Evolutionary conservation across 2,888 invertebrate genomes (phyloP).

Genomic region (Anoncus sp.): DNA sequence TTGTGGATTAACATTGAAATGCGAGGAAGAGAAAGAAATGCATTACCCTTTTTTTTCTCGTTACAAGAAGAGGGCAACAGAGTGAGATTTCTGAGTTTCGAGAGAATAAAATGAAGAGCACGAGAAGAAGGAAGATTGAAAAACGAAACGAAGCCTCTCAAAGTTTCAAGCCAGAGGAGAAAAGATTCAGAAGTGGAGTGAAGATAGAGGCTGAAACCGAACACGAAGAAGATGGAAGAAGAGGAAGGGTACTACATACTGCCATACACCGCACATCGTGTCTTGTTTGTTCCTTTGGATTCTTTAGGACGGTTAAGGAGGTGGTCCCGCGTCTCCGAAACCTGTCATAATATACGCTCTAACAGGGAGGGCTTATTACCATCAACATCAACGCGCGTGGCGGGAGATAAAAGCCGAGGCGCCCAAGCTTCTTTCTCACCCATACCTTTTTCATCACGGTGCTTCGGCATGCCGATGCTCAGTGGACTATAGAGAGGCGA

Average conservation of each 20-base stretch:
- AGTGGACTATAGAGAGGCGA: conserved; percentile 43
- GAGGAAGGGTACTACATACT: conserved; percentile 17
- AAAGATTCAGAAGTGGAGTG: conserved; percentile 45
- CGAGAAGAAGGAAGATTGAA: conserved; percentile 24
- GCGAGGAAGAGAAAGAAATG: conserved; percentile 14
- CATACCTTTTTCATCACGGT: conserved; percentile 36
- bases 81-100: conserved; percentile 39
- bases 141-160: conserved; percentile 10
- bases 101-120: conserved; percentile 34
- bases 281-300: conserved; percentile 58
- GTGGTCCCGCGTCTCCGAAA: conserved; percentile 61
- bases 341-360: conserved; percentile 72
- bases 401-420: conserved; percentile 63
- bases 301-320: conserved; percentile 61
- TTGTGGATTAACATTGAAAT: conserved; percentile 38
- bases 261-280: conserved; percentile 29
- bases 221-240: not conserved
- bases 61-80: conserved; percentile 18
- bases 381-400: conserved; percentile 67
- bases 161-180: conserved; percentile 34
- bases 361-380: conserved; percentile 73
- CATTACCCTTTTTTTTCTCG: not conserved
- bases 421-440: conserved; percentile 40
- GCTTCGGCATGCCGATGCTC: conserved; percentile 21
- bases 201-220: conserved; percentile 26